These are phyloP conservation scores for Chionoecetes opilio DNA, from an alignment of 1,140 invertebrate genomes.

Conservation along the genomic window DNA sequence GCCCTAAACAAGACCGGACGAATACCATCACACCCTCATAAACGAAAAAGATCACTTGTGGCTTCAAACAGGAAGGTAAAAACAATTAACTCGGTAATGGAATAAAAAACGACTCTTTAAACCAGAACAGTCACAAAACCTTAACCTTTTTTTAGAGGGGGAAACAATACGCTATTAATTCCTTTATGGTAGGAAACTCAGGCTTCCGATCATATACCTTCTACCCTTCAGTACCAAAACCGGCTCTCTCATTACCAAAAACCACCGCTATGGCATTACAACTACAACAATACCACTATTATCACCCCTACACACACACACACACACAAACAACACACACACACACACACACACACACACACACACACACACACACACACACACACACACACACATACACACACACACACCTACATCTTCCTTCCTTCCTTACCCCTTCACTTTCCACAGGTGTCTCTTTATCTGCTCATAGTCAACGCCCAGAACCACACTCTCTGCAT, in stretches of 20 bases:
- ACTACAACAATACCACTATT: not conserved
- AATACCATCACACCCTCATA: not conserved
- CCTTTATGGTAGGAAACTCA: not conserved
- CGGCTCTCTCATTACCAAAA: not conserved
- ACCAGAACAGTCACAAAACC: not conserved
- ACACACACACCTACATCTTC: conserved; percentile 14
- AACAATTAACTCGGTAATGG: not conserved
- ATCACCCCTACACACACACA: not conserved
- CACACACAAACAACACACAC: not conserved
- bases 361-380: not conserved
- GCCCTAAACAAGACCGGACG: not conserved
- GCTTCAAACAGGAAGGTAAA: not conserved
- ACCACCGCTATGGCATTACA: not conserved
- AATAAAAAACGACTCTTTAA: conserved; percentile 24
- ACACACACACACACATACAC: conserved; percentile 3
- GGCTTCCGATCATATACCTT: not conserved
- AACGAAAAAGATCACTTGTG: too few relatives aligned
- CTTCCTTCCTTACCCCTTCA: not conserved
- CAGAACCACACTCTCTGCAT: conserved; percentile 68
- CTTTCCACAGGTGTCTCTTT: conserved; percentile 73
- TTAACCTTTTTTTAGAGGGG: not conserved
- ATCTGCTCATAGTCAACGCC: conserved; percentile 61
- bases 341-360: not conserved
- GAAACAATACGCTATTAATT: not conserved
- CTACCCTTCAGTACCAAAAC: not conserved